phyloP scores from a whole-genome alignment of 2,113 vertebrate species.

The Empidonax alnorum region DNA sequence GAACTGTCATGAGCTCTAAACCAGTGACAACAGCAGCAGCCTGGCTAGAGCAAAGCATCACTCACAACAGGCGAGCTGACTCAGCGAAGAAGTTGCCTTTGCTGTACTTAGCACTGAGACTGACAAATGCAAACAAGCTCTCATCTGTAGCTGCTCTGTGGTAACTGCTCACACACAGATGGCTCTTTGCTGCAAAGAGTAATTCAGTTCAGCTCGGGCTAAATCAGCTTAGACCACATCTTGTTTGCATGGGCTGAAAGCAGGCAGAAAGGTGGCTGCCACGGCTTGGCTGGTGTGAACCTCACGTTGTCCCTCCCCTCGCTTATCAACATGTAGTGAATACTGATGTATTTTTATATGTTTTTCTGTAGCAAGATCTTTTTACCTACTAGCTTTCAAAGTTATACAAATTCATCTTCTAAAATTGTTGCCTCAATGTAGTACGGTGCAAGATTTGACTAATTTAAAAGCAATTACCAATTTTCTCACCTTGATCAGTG shows the following conservation, averaged over 20 bases:
- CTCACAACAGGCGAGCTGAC: not conserved
- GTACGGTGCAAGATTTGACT: not conserved
- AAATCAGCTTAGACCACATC: not conserved
- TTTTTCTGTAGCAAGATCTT: not conserved
- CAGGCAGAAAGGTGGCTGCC: not conserved
- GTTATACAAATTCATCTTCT: not conserved
- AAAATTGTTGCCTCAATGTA: not conserved
- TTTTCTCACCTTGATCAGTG: not conserved
- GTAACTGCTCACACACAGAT: not conserved
- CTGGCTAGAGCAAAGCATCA: rapidly evolving
- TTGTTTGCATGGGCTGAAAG: not conserved
- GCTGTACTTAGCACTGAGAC: not conserved
- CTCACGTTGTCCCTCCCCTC: not conserved
- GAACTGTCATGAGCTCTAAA: not conserved
- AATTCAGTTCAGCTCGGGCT: not conserved
- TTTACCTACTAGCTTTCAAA: not conserved
- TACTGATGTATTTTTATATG: not conserved
- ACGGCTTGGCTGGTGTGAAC: not conserved
- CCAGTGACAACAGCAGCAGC: not conserved
- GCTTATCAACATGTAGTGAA: not conserved
- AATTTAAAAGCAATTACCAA: not conserved
- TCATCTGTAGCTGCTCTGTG: not conserved
- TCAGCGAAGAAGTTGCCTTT: not conserved
- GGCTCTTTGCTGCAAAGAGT: not conserved
- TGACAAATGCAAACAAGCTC: not conserved